phyloP scores from a whole-genome alignment of 2,888 invertebrate genomes.

The Lypha dubia region DNA sequence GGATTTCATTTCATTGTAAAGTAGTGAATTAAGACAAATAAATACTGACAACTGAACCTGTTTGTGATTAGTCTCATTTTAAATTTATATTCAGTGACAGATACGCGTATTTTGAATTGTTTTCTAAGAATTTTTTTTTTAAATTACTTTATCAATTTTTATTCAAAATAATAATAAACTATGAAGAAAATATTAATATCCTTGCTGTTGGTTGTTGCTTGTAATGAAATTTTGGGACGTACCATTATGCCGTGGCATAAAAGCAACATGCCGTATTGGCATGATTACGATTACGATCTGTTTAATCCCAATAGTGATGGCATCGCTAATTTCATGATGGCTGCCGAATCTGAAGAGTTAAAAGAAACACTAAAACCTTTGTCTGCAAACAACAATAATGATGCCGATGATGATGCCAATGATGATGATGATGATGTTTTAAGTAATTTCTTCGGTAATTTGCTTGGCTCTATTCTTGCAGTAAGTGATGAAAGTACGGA shows the following conservation, averaged over 20 bases:
- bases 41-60: slow-evolving; percentile 47
- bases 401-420: neutral
- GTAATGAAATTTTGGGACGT: slow-evolving; percentile 19
- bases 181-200: slow-evolving; percentile 31
- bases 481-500: neutral
- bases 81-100: slow-evolving; percentile 28
- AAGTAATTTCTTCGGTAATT: neutral
- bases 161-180: neutral
- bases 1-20: slow-evolving; percentile 17
- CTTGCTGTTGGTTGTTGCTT: slow-evolving; percentile 1
- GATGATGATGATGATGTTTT: neutral
- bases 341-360: slow-evolving; percentile 9
- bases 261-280: neutral
- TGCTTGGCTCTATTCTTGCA: neutral
- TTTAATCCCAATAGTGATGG: neutral
- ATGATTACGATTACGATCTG: neutral
- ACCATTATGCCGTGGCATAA: neutral
- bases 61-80: slow-evolving; percentile 49
- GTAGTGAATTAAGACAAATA: slow-evolving; percentile 48
- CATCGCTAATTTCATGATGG: neutral
- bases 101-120: neutral
- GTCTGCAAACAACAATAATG: no score
- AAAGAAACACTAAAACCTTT: neutral
- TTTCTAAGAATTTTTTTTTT: neutral
- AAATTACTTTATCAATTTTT: neutral